Evolutionary conservation across 2,113 vertebrate genomes (phyloP).

Genomic region (Muntiacus muntjak): DNA sequence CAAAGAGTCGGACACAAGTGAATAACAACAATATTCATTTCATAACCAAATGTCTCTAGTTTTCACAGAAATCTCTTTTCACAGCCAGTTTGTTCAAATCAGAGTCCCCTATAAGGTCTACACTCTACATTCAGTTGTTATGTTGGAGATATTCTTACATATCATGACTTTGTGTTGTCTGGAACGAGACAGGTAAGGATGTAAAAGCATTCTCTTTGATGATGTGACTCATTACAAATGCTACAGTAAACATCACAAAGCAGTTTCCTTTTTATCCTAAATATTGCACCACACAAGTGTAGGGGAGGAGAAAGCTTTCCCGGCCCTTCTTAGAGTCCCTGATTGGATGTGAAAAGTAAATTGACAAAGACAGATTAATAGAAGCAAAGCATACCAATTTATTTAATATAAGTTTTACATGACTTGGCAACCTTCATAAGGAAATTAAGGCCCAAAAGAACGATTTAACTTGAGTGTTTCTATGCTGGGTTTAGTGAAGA

Average conservation of each 20-base stretch:
- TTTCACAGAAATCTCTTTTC: background rate
- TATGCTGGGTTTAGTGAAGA: no score
- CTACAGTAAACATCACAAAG: background rate
- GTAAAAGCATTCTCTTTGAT: background rate
- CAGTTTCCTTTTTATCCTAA: background rate
- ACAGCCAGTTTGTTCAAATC: background rate
- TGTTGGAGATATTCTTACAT: background rate
- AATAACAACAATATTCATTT: background rate
- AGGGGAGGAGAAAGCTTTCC: background rate
- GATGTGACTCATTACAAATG: background rate
- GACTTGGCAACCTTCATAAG: background rate
- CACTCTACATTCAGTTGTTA: rapidly evolving
- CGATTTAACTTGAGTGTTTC: rapidly evolving
- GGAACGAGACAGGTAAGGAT: background rate
- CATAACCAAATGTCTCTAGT: background rate
- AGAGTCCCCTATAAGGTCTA: background rate
- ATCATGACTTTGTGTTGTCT: background rate
- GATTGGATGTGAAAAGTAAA: background rate
- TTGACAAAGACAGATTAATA: background rate
- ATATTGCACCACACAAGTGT: background rate
- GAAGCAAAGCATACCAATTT: background rate
- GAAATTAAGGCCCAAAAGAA: background rate
- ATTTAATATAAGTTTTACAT: background rate
- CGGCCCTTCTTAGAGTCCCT: background rate
- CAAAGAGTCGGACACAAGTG: background rate